phyloP scores from a whole-genome alignment of 2,888 invertebrate species.

The Oasisia sp. region DNA sequence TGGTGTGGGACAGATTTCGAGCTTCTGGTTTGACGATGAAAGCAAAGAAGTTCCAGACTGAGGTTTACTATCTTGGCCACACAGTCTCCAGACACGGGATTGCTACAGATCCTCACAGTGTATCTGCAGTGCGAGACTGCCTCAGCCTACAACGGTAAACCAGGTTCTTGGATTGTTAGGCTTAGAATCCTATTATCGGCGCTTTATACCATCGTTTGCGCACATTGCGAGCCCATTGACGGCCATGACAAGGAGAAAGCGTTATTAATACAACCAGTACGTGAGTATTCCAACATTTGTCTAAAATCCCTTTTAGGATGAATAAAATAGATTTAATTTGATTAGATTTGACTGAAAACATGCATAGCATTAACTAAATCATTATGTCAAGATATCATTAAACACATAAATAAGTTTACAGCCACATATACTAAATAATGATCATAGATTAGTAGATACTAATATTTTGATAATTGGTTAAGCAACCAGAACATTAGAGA shows the following conservation, averaged over 20 bases:
- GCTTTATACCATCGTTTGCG: no score
- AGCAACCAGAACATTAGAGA: background rate
- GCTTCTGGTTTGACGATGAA: slow-evolving; percentile 43
- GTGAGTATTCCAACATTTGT: no score
- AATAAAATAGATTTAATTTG: no score
- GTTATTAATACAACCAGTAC: no score
- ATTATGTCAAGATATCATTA: background rate
- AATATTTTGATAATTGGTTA: background rate
- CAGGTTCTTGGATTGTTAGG: slow-evolving; percentile 29
- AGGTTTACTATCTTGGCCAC: slow-evolving; percentile 33
- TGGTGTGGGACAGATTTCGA: slow-evolving; percentile 40
- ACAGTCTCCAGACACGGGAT: slow-evolving; percentile 22
- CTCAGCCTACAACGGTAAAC: slow-evolving; percentile 7
- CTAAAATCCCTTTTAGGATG: no score
- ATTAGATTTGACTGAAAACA: no score
- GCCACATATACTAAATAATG: no score
- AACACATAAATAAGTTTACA: background rate
- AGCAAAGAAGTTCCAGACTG: slow-evolving; percentile 29
- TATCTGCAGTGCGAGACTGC: no score
- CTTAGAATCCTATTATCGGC: slow-evolving; percentile 31
- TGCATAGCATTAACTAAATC: background rate
- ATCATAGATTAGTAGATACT: background rate
- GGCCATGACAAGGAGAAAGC: no score
- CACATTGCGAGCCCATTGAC: no score
- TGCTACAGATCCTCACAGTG: no score